These are phyloP conservation scores for Hemistola chrysoprasaria DNA, from an alignment of 2,888 invertebrate species.

Conservation along the genomic window DNA sequence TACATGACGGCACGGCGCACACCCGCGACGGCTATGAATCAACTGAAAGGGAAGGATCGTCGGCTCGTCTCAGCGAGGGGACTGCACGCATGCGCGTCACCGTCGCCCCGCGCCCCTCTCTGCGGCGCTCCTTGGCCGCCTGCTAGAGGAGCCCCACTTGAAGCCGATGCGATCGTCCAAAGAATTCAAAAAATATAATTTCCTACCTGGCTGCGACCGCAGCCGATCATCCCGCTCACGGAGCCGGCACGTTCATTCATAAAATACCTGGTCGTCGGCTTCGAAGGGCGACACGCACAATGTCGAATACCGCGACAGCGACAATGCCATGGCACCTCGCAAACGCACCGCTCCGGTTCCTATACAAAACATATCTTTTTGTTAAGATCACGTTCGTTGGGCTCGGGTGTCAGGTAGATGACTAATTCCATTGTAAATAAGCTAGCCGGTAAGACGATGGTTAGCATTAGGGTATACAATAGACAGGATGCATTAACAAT, in stretches of 20 bases:
- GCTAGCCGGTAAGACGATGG: conserved; percentile 51
- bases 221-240: conserved; percentile 64
- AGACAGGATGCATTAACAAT: conserved; percentile 69
- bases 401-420: conserved; percentile 65
- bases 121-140: conserved; percentile 75
- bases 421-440: conserved; percentile 59
- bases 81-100: conserved; percentile 74
- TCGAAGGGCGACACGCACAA: conserved; percentile 30
- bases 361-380: conserved; percentile 64
- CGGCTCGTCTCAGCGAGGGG: conserved; percentile 66
- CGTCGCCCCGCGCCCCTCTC: conserved; percentile 75
- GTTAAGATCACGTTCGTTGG: conserved; percentile 57
- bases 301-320: conserved; percentile 15
- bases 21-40: conserved; percentile 67
- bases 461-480: conserved; percentile 60
- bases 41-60: conserved; percentile 77
- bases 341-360: conserved; percentile 59
- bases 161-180: conserved; percentile 71
- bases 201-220: conserved; percentile 77
- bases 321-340: conserved; percentile 47
- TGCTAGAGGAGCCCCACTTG: conserved; percentile 71
- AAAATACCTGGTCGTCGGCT: conserved; percentile 65
- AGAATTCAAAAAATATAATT: conserved; percentile 79
- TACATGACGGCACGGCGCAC: conserved; percentile 84
- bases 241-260: conserved; percentile 79